phyloP scores from a whole-genome alignment of 2,113 vertebrate species.

The Poeciliopsis retropinna region DNA sequence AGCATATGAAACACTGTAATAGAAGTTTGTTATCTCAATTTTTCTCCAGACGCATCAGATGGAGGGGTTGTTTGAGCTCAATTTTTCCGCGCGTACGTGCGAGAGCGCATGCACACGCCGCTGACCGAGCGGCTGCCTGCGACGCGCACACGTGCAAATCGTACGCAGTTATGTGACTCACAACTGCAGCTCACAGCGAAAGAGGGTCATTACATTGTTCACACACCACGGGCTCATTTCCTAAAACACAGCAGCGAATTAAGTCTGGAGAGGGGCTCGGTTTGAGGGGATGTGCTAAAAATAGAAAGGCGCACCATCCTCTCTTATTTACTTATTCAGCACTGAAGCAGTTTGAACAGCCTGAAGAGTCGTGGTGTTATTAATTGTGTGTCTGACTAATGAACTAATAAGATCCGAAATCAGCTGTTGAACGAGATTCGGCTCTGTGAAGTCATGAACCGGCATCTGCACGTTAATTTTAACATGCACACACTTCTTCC shows the following conservation, averaged over 20 bases:
- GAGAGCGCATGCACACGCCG: constrained; percentile 38
- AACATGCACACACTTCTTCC: constrained; percentile 1
- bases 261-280: constrained; percentile 51
- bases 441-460: constrained; percentile 15
- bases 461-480: constrained; percentile 12
- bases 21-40: constrained; percentile 38
- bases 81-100: constrained; percentile 30
- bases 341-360: constrained; percentile 40
- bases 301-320: constrained; percentile 62
- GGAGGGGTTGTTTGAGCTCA: constrained; percentile 28
- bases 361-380: constrained; percentile 37
- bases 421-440: constrained; percentile 25
- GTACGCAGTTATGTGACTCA: constrained; percentile 61
- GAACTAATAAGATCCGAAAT: constrained; percentile 30
- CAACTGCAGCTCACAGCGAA: constrained; percentile 69
- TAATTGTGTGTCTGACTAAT: constrained; percentile 58
- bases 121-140: constrained; percentile 44
- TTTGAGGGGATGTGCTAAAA: constrained; percentile 50
- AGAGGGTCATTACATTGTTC: constrained; percentile 78
- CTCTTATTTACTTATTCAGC: constrained; percentile 64
- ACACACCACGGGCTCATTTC: constrained; percentile 74
- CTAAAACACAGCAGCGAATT: constrained; percentile 77
- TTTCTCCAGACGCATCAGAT: constrained; percentile 12
- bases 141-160: constrained; percentile 14
- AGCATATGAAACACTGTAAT: constrained; percentile 10